Evolutionary conservation across 37 sponge, comb jelly and placozoan species (phyloP), one percentile per base, ranked within the genome.

Genomic region (Aplysina aerophoba): DNA sequence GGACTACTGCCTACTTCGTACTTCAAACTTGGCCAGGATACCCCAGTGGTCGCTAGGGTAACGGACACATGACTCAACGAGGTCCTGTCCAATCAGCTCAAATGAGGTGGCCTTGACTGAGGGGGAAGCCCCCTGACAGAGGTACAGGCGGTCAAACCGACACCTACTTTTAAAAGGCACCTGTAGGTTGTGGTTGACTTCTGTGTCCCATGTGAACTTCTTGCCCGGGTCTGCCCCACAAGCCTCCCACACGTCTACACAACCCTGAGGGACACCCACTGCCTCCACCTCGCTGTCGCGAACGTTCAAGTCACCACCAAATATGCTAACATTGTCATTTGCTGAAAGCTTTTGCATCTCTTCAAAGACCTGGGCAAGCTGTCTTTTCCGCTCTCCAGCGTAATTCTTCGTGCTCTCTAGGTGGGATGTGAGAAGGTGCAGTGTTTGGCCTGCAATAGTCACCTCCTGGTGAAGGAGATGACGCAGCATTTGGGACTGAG

Each of bases 41-140:
- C 94, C 94, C 91, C 91, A 94, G 83, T 94, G 94, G 60, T 94
- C 94, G 72, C 94, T 94, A 15, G 94, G 94, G 44, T 83, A 94
- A 37, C 91, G 59, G 16, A 40, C 55, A 81, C 81, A 81, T 35
- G 44, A 28, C 27, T 73, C 31, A 25, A 91, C 19, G 11, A 83
- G 35, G 19, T 90, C 89, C 41, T 88, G 88, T 20, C 94, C 94
- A 6, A 94, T 80, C 69, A 94, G 44, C 36, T 79, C 85, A 88
- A 94, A 94, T 0, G 54, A 61, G 15, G n/a, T 61, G 0, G 90
- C 83, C 15, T 38, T 31, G 17, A 85, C 35, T 12, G 62, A 13
- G n/a, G 83, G 84, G 37, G 34, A 68, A 30, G 21, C 37, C 31
- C 59, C 59, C 19, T 82, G 83, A 35, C 31, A 82, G 21, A 91